Evolutionary conservation across 2,797 vertebrate genomes (phyloP), one percentile per base, ranked within the genome.

Genomic region (Periparus ater): DNA sequence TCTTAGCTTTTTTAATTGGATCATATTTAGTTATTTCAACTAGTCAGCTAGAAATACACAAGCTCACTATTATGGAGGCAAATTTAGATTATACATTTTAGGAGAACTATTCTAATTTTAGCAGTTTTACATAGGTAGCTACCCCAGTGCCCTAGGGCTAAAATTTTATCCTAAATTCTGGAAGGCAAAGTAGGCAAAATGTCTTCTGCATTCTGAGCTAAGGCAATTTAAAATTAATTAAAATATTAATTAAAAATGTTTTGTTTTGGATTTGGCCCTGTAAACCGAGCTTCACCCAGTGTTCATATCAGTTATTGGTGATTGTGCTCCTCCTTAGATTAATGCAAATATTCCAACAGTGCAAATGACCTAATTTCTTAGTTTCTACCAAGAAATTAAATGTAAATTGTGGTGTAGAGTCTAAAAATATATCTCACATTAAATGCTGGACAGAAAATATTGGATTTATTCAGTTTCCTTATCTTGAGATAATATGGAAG

Each of bases 61-160:
- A 75, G 30, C 34, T 90, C 21, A 38, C 38, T 94, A 25, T 82
- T 87, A 82, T 20, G 27, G 50, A 66, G 50, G 45, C 53, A 91
- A 91, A 88, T 80, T 88, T 91, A 73, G 44, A 66, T 62, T 53
- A 60, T 47, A 50, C 13, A 4, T 82, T 95, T 88, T 66, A 74
- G 60, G 51, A 63, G 45, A 93, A 85, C 44, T 78, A 44, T 74
- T 63, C 55, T 86, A 91, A 73, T 86, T 95, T 91, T 90, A 92
- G 48, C 48, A 54, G 20, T 82, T 91, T 40, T 82, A 89, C n/a
- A 63, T 45, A 61, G 42, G 34, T 40, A 92, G 27, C 42, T 75
- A 86, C 18, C 63, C 48, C 30, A 62, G 53, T 60, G 55, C 80
- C 85, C 55, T 79, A 55, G 38, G 77, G 83, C 74, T 92, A 90